Evolutionary conservation across 1,140 invertebrate species (phyloP).

Genomic region (Pseudomyrmex flavicornis): DNA sequence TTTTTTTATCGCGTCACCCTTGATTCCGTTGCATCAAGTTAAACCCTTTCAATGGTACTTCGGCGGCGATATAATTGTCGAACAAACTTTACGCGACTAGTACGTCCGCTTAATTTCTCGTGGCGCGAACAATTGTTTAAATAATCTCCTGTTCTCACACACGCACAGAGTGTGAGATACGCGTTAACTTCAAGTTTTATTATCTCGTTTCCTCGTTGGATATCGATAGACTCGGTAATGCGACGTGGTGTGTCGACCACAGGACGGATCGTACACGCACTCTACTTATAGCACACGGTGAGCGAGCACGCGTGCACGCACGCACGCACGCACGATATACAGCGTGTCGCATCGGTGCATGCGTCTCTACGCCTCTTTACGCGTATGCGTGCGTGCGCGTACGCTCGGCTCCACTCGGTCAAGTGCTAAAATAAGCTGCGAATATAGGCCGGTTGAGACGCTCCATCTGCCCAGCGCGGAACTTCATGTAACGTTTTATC

Average conservation of each 20-base stretch:
- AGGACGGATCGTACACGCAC: conserved; percentile 44
- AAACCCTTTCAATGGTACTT: neutral
- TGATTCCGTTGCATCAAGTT: neutral
- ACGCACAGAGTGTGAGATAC: neutral
- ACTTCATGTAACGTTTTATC: conserved; percentile 64
- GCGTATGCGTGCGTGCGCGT: conserved; percentile 54
- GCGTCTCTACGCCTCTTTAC: conserved; percentile 40
- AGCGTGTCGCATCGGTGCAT: conserved; percentile 59
- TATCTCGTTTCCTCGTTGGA: conserved; percentile 15
- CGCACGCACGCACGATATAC: conserved; percentile 42
- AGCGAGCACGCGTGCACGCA: conserved; percentile 2
- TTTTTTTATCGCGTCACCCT: conserved; percentile 27
- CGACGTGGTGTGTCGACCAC: conserved; percentile 11
- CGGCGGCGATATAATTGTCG: neutral
- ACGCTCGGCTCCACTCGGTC: conserved; percentile 43
- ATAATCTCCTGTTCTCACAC: neutral
- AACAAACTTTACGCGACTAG: neutral
- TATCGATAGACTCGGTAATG: conserved; percentile 43
- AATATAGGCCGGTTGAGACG: conserved; percentile 70
- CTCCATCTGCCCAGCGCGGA: conserved; percentile 67
- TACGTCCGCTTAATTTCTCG: neutral
- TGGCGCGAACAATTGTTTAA: neutral
- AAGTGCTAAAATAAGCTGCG: conserved; percentile 73
- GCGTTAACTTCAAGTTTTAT: neutral
- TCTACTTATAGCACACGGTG: conserved; percentile 52